A percentile compares a stretch with the other conserved stretches of the same genome.
These are phyloP conservation scores for Amiota minor DNA, from an alignment of 2,888 invertebrate genomes.

Conservation along the genomic window DNA sequence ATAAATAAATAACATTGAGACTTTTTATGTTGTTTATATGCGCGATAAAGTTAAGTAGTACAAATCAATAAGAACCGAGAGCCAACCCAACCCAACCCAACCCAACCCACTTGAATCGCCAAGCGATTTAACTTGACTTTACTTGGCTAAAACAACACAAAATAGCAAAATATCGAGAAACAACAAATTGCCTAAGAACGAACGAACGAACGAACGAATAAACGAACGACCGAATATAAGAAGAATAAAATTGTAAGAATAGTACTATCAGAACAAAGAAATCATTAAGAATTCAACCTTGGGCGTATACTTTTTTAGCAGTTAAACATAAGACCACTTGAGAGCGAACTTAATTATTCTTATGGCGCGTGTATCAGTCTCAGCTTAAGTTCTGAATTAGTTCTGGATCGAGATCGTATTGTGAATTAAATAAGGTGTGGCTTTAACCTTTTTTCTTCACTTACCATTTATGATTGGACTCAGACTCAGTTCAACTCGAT, in stretches of 20 bases:
- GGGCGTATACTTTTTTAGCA: conserved; percentile 31
- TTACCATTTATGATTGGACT: no score
- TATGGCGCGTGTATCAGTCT: conserved; percentile 41
- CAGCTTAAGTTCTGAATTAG: conserved; percentile 8
- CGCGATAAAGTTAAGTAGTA: conserved; percentile 7
- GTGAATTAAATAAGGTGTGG: conserved; percentile 15
- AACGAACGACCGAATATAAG: no score
- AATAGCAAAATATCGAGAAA: neutral
- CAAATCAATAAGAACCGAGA: neutral
- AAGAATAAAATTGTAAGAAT: no score
- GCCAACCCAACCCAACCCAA: conserved; percentile 29
- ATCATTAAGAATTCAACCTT: conserved; percentile 57
- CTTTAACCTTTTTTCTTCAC: conserved; percentile 17
- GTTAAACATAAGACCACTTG: conserved; percentile 14
- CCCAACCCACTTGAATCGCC: conserved; percentile 31
- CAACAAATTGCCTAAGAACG: no score
- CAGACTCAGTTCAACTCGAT: no score
- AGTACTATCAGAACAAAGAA: conserved; percentile 51
- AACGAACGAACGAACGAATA: no score
- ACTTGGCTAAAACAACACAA: conserved; percentile 2
- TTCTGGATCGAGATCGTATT: conserved; percentile 13
- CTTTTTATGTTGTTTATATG: conserved; percentile 10
- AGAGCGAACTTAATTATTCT: neutral
- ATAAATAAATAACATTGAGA: conserved; percentile 54
- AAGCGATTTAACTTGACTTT: neutral